Base-by-base conservation (phyloP, 2,888 invertebrate genomes). In the Tipula helvola region DNA sequence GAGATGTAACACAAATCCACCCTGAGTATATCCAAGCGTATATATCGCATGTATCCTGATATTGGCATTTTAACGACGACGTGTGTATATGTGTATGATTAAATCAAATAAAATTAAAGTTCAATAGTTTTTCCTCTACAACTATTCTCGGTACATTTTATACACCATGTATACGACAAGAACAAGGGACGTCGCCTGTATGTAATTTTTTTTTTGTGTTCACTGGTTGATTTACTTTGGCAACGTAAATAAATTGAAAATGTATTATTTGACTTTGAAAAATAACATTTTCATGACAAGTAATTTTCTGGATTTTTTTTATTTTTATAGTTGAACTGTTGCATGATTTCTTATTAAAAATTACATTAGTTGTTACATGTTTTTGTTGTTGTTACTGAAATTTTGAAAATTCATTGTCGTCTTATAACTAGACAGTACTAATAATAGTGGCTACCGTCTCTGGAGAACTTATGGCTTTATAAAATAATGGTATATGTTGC, bases 211-310 rank as follows among this genome's bases (percentile, higher is more conserved):
- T 28, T 28, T 52, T 16, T 52, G 52, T 52, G 52, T 52, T 52
- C 16, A 16, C 16, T 52, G 52, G 52, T 16, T 52, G 52, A 52
- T 52, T 52, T 52, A 4, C 52, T 16, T 52, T 52, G 52, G 52
- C 52, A 52, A 52, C 52, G 52, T 52, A 52, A 52, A 52, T 52
- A 52, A 52, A 52, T 52, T 18, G 71, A 71, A 71, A 71, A 71
- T 71, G 28, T 71, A 28, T 71, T 71, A 71, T 28, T 71, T 71
- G 71, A 71, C 71, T 71, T 71, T 71, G 71, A 71, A 71, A 71
- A 71, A 71, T 71, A 71, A 71, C 71, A 71, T 71, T 71, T 71
- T 71, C 71, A 71, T 71, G 71, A 71, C 71, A 71, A 71, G 71
- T 71, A 71, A 71, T 71, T 71, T 71, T 71, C 71, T 28, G 12